Evolutionary conservation across 2,113 vertebrate genomes (phyloP).

Genomic region (Indri indri): DNA sequence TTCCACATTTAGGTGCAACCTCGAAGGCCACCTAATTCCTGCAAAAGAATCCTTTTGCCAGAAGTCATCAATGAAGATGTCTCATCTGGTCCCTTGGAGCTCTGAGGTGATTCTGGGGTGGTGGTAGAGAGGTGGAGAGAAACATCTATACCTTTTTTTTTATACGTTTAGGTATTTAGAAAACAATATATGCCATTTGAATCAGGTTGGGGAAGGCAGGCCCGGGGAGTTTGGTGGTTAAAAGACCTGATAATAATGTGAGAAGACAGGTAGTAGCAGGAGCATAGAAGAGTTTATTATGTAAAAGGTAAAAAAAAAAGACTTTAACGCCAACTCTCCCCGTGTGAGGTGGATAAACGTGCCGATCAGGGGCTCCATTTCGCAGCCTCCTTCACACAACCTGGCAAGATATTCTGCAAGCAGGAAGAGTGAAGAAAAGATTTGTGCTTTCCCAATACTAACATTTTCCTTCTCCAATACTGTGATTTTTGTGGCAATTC

Average conservation of each 20-base stretch:
- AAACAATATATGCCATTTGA: background rate
- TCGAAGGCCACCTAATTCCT: background rate
- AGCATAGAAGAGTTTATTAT: background rate
- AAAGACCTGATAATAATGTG: background rate
- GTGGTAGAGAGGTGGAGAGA: background rate
- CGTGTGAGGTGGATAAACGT: background rate
- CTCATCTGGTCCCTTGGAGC: background rate
- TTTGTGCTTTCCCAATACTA: background rate
- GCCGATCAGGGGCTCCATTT: rapidly evolving
- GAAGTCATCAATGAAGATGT: background rate
- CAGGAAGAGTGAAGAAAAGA: background rate
- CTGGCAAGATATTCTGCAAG: background rate
- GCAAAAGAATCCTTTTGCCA: background rate
- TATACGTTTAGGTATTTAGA: background rate
- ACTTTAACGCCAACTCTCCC: background rate
- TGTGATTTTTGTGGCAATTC: slow-evolving; percentile 44
- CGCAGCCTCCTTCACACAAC: rapidly evolving
- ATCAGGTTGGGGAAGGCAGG: background rate
- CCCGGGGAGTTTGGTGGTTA: background rate
- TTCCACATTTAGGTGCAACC: background rate
- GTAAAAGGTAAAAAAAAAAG: background rate
- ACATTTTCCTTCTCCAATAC: slow-evolving; percentile 46
- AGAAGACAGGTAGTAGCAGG: background rate
- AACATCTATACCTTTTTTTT: background rate
- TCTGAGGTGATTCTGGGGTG: background rate